Percentiles rank a stretch among this genome's conserved stretches.
Evolutionary conservation across 2,797 vertebrate species (phyloP).

Genomic region (Chanos chanos): DNA sequence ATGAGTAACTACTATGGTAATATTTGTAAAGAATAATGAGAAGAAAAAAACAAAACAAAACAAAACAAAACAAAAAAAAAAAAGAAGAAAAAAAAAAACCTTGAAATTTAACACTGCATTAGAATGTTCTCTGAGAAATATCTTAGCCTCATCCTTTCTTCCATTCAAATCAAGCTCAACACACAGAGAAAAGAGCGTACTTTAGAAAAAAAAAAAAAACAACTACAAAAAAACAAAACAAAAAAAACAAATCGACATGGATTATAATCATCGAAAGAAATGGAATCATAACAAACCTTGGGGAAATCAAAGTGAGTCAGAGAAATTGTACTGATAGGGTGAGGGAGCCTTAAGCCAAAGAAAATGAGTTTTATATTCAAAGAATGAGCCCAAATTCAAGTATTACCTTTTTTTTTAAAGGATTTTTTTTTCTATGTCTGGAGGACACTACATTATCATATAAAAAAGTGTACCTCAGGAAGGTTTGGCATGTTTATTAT

Average conservation of each 20-base stretch:
- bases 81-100: constrained; percentile 55
- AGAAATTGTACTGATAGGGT: constrained; percentile 25
- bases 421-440: constrained; percentile 12
- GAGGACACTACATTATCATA: constrained; percentile 2
- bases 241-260: constrained; percentile 37
- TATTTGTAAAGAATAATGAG: constrained; percentile 73
- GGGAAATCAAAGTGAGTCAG: constrained; percentile 14
- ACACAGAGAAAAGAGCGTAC: constrained; percentile 56
- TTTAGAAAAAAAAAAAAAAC: constrained; percentile 39
- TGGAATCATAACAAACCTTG: too few relatives aligned
- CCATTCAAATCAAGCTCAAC: constrained; percentile 34
- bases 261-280: constrained; percentile 14
- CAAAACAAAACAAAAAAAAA: constrained; percentile 26
- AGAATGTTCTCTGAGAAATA: constrained; percentile 65
- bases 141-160: constrained; percentile 40
- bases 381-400: too few relatives aligned
- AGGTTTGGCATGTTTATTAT: constrained; percentile 45
- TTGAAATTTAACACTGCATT: constrained; percentile 62
- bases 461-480: constrained; percentile 17
- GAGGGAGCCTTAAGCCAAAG: constrained; percentile 11
- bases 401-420: too few relatives aligned
- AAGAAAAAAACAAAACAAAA: constrained; percentile 43
- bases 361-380: too few relatives aligned
- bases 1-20: constrained; percentile 71
- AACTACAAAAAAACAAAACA: constrained; percentile 34